phyloP scores from a whole-genome alignment of 2,797 vertebrate genomes.

The Heteromormyrus szaboi region DNA sequence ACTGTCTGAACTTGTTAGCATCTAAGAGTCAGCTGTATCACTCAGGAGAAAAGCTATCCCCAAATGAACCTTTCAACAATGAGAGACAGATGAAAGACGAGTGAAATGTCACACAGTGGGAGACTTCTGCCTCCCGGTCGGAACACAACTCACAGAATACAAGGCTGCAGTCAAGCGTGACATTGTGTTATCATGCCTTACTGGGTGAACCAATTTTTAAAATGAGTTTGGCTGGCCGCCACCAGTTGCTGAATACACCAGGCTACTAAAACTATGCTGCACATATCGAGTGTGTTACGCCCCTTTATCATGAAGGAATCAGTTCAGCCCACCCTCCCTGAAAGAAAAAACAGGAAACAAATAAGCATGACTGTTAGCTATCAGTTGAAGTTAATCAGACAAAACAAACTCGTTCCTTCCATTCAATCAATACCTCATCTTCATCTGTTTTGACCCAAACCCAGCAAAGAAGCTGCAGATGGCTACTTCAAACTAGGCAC shows the following conservation, averaged over 20 bases:
- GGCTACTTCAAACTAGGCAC: constrained; percentile 39
- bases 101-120: constrained; percentile 10
- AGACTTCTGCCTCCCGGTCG: constrained; percentile 20
- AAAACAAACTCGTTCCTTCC: constrained; percentile 7
- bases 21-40: not conserved
- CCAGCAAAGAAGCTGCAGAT: constrained; percentile 41
- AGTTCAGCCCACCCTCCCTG: not conserved
- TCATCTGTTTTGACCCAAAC: constrained; percentile 5
- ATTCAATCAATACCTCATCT: constrained; percentile 15
- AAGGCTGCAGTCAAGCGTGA: constrained; percentile 53
- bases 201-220: constrained; percentile 55
- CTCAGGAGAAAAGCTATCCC: not conserved
- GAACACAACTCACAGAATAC: constrained; percentile 46
- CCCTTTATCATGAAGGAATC: constrained; percentile 2
- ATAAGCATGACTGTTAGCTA: not conserved
- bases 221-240: constrained; percentile 44
- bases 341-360: not conserved
- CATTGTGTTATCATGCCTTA: constrained; percentile 59
- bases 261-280: not conserved
- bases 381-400: constrained; percentile 16
- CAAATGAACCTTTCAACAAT: constrained; percentile 33
- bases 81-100: constrained; percentile 13
- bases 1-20: not conserved
- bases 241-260: constrained; percentile 27
- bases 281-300: not conserved